Percentiles rank a stretch among this genome's conserved stretches.
These are phyloP conservation scores for Helicoverpa assulta DNA, from an alignment of 2,888 invertebrate genomes.

Conservation along the genomic window DNA sequence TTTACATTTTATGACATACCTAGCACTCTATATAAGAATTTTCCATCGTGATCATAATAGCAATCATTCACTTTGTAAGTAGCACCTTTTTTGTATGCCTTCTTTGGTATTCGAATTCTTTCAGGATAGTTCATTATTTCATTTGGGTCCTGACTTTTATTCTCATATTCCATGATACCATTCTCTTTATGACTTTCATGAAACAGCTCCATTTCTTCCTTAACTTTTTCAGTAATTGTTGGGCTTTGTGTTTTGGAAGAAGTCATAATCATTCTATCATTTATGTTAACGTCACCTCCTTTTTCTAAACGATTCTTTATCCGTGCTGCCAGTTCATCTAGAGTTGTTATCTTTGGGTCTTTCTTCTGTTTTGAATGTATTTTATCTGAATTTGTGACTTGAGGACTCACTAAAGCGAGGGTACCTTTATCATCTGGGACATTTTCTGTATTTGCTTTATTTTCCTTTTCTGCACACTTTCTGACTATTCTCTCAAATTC, in stretches of 20 bases:
- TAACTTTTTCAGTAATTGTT: conserved; percentile 59
- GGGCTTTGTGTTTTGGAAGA: conserved; percentile 59
- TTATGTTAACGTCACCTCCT: conserved; percentile 75
- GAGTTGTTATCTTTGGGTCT: conserved; percentile 74
- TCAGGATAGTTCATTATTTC: conserved; percentile 87
- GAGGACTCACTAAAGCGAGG: conserved; percentile 29
- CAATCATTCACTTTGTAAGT: conserved; percentile 94
- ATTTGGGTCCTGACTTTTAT: conserved; percentile 65
- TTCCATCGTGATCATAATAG: conserved; percentile 95
- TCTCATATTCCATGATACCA: conserved; percentile 68
- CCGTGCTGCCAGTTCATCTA: conserved; percentile 79
- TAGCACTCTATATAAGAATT: conserved; percentile 94
- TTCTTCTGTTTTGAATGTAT: conserved; percentile 50
- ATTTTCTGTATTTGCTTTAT: conserved; percentile 58
- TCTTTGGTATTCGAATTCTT: conserved; percentile 92
- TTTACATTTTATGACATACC: conserved; percentile 87
- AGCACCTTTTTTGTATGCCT: conserved; percentile 91
- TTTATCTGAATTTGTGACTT: conserved; percentile 25
- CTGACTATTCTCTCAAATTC: conserved; percentile 88
- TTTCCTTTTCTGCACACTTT: conserved; percentile 78
- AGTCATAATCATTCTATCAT: conserved; percentile 79
- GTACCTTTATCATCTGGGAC: conserved; percentile 28
- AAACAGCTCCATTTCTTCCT: conserved; percentile 71
- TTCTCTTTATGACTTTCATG: conserved; percentile 60
- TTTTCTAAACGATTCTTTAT: conserved; percentile 78